phyloP scores from a whole-genome alignment of 2,888 invertebrate genomes.

The Antitype chi region DNA sequence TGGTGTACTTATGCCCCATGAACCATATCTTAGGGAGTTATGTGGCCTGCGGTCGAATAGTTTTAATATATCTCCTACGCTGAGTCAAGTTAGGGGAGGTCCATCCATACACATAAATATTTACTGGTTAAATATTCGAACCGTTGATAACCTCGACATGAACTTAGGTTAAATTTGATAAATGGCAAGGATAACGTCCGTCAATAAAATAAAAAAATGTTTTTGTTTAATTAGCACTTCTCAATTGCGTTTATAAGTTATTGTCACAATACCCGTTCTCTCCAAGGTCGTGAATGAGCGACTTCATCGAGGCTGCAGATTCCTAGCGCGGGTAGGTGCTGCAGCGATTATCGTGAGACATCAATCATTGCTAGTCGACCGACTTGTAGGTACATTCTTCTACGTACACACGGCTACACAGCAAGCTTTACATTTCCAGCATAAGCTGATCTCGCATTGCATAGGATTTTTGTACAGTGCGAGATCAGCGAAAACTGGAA shows the following conservation, averaged over 20 bases:
- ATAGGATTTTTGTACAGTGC: too few relatives aligned
- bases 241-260: constrained; percentile 19
- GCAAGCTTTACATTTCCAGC: too few relatives aligned
- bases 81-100: constrained; percentile 8
- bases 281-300: constrained; percentile 54
- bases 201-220: constrained; percentile 33
- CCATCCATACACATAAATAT: neutral
- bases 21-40: constrained; percentile 29
- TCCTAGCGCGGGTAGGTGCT: constrained; percentile 40
- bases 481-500: too few relatives aligned
- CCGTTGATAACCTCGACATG: constrained; percentile 40
- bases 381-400: constrained; percentile 29
- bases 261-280: constrained; percentile 44
- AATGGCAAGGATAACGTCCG: constrained; percentile 54
- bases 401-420: too few relatives aligned
- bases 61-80: neutral
- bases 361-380: constrained; percentile 44
- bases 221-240: constrained; percentile 46
- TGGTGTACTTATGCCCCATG: constrained; percentile 20
- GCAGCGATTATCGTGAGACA: constrained; percentile 52
- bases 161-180: constrained; percentile 53
- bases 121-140: constrained; percentile 6
- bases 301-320: constrained; percentile 54
- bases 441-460: too few relatives aligned
- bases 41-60: neutral